These are phyloP conservation scores for Thera britannica DNA, from an alignment of 2,888 invertebrate species.

Conservation along the genomic window DNA sequence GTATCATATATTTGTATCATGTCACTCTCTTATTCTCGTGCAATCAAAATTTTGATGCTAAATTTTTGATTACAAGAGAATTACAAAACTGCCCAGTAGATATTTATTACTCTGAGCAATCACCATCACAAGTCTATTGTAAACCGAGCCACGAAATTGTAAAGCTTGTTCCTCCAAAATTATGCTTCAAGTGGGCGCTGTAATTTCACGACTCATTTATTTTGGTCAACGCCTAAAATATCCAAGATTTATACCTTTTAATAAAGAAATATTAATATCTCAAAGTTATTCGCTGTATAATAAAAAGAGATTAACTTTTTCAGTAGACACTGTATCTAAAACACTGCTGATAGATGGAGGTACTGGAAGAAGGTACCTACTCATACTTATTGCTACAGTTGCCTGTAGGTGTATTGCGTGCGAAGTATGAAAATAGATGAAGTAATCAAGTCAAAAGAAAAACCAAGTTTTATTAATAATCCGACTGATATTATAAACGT, in stretches of 20 bases:
- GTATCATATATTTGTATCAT: no score
- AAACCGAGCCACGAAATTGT: conserved; percentile 39
- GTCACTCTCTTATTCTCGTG: no score
- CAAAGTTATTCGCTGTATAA: background rate
- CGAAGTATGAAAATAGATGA: no score
- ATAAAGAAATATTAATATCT: conserved; percentile 12
- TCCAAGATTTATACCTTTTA: conserved; percentile 16
- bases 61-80: no score
- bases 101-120: conserved; percentile 6
- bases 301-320: conserved; percentile 2
- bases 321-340: background rate
- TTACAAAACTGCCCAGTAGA: background rate
- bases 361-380: no score
- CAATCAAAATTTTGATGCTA: no score
- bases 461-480: no score
- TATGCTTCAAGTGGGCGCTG: conserved; percentile 36
- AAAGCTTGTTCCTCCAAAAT: conserved; percentile 38
- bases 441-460: no score
- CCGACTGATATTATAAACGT: no score
- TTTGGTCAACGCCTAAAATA: conserved; percentile 29
- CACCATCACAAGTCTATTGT: conserved; percentile 27
- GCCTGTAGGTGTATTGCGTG: no score
- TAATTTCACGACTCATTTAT: conserved; percentile 40
- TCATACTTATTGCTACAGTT: no score
- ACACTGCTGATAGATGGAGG: background rate